These are phyloP conservation scores for Linepithema humile DNA, from an alignment of 1,140 invertebrate species.

Conservation along the genomic window DNA sequence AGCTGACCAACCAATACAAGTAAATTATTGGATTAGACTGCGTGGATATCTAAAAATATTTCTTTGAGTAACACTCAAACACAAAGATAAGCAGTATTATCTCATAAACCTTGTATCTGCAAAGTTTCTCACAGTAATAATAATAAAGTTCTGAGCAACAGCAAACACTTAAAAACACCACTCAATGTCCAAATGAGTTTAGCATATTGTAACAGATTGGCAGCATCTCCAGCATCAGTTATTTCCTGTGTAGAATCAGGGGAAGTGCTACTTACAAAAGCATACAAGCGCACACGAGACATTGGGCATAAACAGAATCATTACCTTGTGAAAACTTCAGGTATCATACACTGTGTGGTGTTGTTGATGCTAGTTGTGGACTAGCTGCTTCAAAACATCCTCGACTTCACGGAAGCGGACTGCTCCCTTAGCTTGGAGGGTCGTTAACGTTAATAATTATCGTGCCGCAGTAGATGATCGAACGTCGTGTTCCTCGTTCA, in stretches of 20 bases:
- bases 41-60: too few relatives aligned
- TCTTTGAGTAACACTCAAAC: too few relatives aligned
- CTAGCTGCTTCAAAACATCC: neutral
- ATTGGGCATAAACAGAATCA: conserved; percentile 20
- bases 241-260: neutral
- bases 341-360: neutral
- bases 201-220: neutral
- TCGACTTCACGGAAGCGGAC: neutral
- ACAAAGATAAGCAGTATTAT: too few relatives aligned
- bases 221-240: neutral
- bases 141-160: too few relatives aligned
- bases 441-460: neutral
- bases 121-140: too few relatives aligned
- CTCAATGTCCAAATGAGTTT: neutral
- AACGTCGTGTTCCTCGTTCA: conserved; percentile 32
- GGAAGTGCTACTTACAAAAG: neutral
- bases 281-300: neutral
- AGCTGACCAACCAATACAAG: too few relatives aligned
- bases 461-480: neutral
- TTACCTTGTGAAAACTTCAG: conserved; percentile 41
- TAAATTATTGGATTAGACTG: too few relatives aligned
- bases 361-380: neutral
- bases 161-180: too few relatives aligned
- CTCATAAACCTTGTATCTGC: too few relatives aligned
- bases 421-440: neutral